Conservation (phyloP, 1,140 invertebrate species). For the Drosophila littoralis region DNA sequence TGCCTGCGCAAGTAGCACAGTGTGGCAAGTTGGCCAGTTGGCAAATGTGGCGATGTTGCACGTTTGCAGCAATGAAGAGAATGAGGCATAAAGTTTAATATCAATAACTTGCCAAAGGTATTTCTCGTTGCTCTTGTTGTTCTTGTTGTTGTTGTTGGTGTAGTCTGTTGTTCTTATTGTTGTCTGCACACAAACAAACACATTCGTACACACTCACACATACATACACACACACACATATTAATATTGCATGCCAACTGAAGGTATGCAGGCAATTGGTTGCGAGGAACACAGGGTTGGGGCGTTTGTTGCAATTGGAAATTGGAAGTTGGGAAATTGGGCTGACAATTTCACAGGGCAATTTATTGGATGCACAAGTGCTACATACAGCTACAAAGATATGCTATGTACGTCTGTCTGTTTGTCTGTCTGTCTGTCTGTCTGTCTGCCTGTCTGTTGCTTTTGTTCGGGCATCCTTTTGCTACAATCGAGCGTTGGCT, state of each 20-base stretch:
- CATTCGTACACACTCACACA: slow-evolving; percentile 52
- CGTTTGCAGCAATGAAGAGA: slow-evolving; percentile 33
- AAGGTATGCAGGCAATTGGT: slow-evolving; percentile 32
- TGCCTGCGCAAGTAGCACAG: slow-evolving; percentile 87
- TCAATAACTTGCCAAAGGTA: slow-evolving; percentile 60
- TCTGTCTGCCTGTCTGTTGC: background rate
- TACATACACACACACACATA: slow-evolving; percentile 53
- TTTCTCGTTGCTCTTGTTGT: slow-evolving; percentile 27
- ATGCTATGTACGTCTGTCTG: background rate
- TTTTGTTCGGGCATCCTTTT: slow-evolving; percentile 9
- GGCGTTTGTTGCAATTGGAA: slow-evolving; percentile 18
- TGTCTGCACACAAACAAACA: slow-evolving; percentile 60
- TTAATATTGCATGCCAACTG: slow-evolving; percentile 76
- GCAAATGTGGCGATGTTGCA: slow-evolving; percentile 26
- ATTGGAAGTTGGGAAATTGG: slow-evolving; percentile 17
- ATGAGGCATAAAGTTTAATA: slow-evolving; percentile 70
- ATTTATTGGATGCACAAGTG: slow-evolving; percentile 22
- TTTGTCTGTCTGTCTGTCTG: no score
- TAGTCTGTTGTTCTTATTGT: slow-evolving; percentile 57
- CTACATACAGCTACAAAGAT: slow-evolving; percentile 3
- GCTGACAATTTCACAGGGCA: slow-evolving; percentile 21
- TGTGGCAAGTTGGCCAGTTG: background rate
- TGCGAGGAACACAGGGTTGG: background rate
- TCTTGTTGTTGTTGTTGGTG: slow-evolving; percentile 29
- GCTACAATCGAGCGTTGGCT: slow-evolving; percentile 7